Evolutionary conservation across 2,888 invertebrate species (phyloP), one percentile per base, ranked within the genome.

Genomic region (Caprella mutica): DNA sequence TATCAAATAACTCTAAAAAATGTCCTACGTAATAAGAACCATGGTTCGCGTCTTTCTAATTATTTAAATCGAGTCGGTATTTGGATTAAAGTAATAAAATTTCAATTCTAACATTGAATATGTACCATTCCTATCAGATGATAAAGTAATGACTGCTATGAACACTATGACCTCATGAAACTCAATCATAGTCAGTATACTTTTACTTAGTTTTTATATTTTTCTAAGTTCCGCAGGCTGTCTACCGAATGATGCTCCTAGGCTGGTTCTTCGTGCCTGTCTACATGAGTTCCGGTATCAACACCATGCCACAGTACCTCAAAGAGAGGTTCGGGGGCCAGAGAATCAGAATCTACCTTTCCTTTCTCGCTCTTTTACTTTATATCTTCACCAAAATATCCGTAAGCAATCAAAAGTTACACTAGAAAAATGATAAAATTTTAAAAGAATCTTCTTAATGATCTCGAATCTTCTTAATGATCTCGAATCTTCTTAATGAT

Each of bases 321-420:
- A 68, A 71, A 62, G 72, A 73, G 60, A 67, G 77, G 19, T 77
- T 77, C 67, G 77, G 77, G 6, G 77, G 77, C 6, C 73, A 76
- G 65, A 68, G 78, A 46, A 78, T 78, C 48, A 70, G 77, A 24
- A 69, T 78, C 6, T 78, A 77, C 66, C 70, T 78, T 48, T 74
- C 77, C 3, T 71, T 74, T n/a, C 68, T 78, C 1, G 75, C 62
- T 5, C 70, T 78, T 1, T 68, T 78, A 2, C 69, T 78, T 6
- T 77, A 75, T 62, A 72, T 77, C n/a, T 76, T 77, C 68, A 77
- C 77, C 3, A 77, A 77, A 68, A 76, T 77, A 51, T 77, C 77
- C 24, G 77, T 77, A 69, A 72, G 72, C 68, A 21, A 14, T 21
- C 5, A 14, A 38, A n/a, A n/a, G n/a, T n/a, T n/a, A n/a, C n/a